Evolutionary conservation across 2,113 vertebrate genomes (phyloP).

Genomic region (Plestiodon gilberti): DNA sequence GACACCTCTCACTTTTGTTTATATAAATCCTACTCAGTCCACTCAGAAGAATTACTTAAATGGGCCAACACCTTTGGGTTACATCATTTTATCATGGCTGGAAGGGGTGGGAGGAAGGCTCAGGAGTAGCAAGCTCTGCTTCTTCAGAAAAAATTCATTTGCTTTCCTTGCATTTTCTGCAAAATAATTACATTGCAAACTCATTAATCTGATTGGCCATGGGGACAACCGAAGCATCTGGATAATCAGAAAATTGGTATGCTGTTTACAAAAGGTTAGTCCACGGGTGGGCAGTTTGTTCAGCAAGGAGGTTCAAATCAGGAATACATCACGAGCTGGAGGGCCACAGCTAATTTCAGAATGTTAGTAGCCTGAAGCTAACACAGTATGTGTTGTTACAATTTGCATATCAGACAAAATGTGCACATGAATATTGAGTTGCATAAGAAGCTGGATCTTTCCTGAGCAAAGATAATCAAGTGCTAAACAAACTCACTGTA

Average conservation of each 20-base stretch:
- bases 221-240: conserved; percentile 21
- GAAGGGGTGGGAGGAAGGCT: no score
- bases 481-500: neutral
- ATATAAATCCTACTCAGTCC: neutral
- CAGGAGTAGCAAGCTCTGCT: neutral
- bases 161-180: neutral
- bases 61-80: neutral
- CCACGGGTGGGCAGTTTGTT: conserved; percentile 6
- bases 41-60: neutral
- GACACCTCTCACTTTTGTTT: neutral
- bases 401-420: conserved; percentile 14
- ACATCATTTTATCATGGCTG: neutral
- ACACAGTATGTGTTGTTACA: neutral
- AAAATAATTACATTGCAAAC: conserved; percentile 25
- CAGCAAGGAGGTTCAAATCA: neutral
- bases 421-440: conserved; percentile 20
- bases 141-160: neutral
- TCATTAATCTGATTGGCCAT: conserved; percentile 32
- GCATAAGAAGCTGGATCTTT: neutral
- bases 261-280: conserved; percentile 30
- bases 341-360: conserved; percentile 12
- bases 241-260: conserved; percentile 33
- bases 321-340: neutral
- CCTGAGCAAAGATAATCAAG: neutral
- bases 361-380: neutral